Percentiles rank a stretch among this genome's conserved stretches.
These are phyloP conservation scores for Drosophila ohnishii DNA, from an alignment of 1,140 invertebrate species.

Conservation along the genomic window DNA sequence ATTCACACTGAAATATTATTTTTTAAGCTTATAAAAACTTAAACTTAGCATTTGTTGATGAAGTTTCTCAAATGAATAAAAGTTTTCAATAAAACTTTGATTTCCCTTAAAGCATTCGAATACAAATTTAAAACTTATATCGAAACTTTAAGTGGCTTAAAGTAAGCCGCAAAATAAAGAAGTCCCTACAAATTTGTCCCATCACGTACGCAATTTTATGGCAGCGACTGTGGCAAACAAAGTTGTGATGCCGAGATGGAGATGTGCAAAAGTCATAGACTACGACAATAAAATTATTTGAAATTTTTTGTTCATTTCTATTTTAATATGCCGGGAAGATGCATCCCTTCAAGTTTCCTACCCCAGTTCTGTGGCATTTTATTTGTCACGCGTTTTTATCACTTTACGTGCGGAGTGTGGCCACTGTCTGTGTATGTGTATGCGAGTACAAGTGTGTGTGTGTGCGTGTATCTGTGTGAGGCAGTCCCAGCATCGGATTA, in stretches of 20 bases:
- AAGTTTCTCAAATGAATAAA: not conserved
- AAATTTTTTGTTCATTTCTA: conserved; percentile 54
- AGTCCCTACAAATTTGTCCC: conserved; percentile 28
- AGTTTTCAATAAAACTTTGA: conserved; percentile 6
- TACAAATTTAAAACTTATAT: conserved; percentile 5
- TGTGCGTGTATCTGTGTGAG: conserved; percentile 22
- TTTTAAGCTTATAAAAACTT: too few species aligned
- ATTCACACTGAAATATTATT: not conserved
- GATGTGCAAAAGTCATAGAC: conserved; percentile 53
- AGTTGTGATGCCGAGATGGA: conserved; percentile 54
- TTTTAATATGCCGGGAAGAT: conserved; percentile 70
- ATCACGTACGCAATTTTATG: conserved; percentile 75
- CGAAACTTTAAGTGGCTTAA: conserved; percentile 8
- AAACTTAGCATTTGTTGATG: not conserved
- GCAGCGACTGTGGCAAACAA: conserved; percentile 72
- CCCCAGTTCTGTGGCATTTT: conserved; percentile 63
- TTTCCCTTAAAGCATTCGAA: not conserved
- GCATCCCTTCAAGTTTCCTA: conserved; percentile 11
- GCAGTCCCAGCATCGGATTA: conserved; percentile 70
- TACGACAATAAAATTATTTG: conserved; percentile 78
- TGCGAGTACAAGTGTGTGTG: not conserved
- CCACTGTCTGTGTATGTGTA: conserved; percentile 24
- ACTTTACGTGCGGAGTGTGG: conserved; percentile 67
- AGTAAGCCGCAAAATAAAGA: conserved; percentile 8
- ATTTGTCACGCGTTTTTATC: conserved; percentile 81